A percentile compares a stretch with the other conserved stretches of the same genome.
These are phyloP conservation scores for Myopa testacea DNA, from an alignment of 2,888 invertebrate genomes.

Conservation along the genomic window DNA sequence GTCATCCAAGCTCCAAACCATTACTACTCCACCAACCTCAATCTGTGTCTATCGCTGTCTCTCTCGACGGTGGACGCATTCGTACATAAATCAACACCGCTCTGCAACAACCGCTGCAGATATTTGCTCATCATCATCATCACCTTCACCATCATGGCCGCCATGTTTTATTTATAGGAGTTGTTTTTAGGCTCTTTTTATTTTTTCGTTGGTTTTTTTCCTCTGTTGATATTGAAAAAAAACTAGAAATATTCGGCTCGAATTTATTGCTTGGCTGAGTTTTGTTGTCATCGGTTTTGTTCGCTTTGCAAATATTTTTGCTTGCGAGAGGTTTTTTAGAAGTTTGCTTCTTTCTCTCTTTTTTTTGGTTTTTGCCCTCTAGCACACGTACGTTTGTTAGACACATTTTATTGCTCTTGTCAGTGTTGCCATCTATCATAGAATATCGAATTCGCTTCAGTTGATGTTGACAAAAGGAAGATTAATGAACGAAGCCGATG, in stretches of 20 bases:
- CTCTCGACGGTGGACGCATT: too few relatives aligned
- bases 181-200: neutral
- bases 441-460: conserved; percentile 17
- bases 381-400: neutral
- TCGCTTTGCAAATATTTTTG: too few relatives aligned
- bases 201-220: neutral
- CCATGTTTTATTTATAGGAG: neutral
- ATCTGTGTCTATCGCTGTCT: neutral
- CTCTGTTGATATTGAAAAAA: neutral
- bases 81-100: conserved; percentile 22
- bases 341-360: too few relatives aligned
- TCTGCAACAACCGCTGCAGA: too few relatives aligned
- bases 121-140: neutral
- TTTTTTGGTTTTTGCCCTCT: too few relatives aligned
- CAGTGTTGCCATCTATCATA: conserved; percentile 4
- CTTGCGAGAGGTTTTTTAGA: too few relatives aligned
- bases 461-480: conserved; percentile 17
- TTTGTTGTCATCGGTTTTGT: neutral
- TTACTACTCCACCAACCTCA: too few relatives aligned
- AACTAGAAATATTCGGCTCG: neutral
- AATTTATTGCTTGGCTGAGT: conserved; percentile 5
- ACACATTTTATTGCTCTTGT: neutral
- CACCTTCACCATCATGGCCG: neutral
- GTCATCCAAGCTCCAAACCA: too few relatives aligned
- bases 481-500: conserved; percentile 8